A percentile compares a stretch with the other conserved stretches of the same genome.
phyloP scores from a whole-genome alignment of 2,113 vertebrate genomes.

The Nannobrachium achirus region DNA sequence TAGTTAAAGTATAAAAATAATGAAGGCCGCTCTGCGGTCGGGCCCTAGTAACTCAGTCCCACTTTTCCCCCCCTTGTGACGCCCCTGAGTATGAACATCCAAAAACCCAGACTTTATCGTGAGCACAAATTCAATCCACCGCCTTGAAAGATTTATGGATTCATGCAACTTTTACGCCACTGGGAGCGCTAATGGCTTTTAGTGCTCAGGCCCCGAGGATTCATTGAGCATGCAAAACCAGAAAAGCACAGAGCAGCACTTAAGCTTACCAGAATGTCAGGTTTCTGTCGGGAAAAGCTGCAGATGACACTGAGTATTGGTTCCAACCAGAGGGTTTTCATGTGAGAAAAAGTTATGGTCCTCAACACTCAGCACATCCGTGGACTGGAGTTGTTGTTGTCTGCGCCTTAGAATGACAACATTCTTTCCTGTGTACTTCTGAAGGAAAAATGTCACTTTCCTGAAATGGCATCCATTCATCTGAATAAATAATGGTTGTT shows the following conservation, averaged over 20 bases:
- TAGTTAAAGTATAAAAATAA: too few species aligned
- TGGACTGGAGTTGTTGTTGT: conserved; percentile 23
- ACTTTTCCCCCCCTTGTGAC: too few species aligned
- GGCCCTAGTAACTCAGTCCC: too few species aligned
- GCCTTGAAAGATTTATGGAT: conserved; percentile 90
- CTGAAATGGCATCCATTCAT: neutral
- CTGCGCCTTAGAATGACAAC: conserved; percentile 29
- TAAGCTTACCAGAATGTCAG: conserved; percentile 75
- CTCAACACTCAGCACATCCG: conserved; percentile 28
- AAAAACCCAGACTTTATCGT: conserved; percentile 79
- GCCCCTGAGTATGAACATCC: too few species aligned
- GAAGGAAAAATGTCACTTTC: conserved; percentile 19
- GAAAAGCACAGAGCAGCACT: conserved; percentile 75
- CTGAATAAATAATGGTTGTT: conserved; percentile 6
- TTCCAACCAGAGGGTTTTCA: conserved; percentile 41
- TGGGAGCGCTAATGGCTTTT: conserved; percentile 90
- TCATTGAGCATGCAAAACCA: conserved; percentile 82
- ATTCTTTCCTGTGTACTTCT: conserved; percentile 15
- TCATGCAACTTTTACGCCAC: conserved; percentile 91
- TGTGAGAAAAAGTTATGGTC: conserved; percentile 45
- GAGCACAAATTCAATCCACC: conserved; percentile 80
- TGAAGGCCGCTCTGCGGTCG: too few species aligned
- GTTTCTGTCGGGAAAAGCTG: conserved; percentile 70
- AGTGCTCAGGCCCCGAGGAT: conserved; percentile 81
- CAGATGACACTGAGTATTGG: conserved; percentile 48